Percentiles rank a stretch among this genome's conserved stretches.
Conservation (phyloP, 1,140 invertebrate species). For the Drosophila fuyamai region DNA sequence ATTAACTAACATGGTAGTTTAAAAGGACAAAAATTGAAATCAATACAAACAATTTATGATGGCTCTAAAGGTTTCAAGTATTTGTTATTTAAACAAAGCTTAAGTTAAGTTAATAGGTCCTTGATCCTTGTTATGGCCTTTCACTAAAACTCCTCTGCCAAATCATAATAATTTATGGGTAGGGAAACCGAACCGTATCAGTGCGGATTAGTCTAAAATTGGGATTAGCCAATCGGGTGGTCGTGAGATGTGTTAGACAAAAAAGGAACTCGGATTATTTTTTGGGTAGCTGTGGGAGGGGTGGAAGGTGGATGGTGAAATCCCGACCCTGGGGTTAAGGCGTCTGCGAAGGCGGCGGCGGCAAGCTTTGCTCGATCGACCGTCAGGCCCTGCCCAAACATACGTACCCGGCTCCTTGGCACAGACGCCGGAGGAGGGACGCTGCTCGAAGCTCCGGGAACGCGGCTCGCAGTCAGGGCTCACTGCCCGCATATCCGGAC, state of each 20-base stretch:
- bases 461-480: slow-evolving; percentile 86
- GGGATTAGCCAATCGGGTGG: slow-evolving; percentile 11
- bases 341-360: slow-evolving; percentile 17
- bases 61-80: too few relatives aligned
- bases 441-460: slow-evolving; percentile 88
- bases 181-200: slow-evolving; percentile 5
- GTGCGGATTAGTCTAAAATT: slow-evolving; percentile 15
- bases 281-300: not conserved
- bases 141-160: slow-evolving; percentile 4
- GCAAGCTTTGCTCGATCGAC: slow-evolving; percentile 42
- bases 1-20: too few relatives aligned
- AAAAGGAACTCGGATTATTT: not conserved
- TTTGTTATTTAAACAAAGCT: too few relatives aligned
- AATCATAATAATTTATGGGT: not conserved
- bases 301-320: slow-evolving; percentile 4
- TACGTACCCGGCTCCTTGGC: slow-evolving; percentile 87
- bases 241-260: slow-evolving; percentile 24
- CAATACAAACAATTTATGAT: too few relatives aligned
- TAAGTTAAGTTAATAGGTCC: too few relatives aligned
- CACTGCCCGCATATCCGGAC: slow-evolving; percentile 82
- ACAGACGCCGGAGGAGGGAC: slow-evolving; percentile 78
- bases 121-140: too few relatives aligned
- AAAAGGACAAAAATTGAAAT: too few relatives aligned
- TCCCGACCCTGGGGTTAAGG: not conserved
- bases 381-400: slow-evolving; percentile 16